Evolutionary conservation across 2,888 invertebrate species (phyloP).

Genomic region (Apocheima hispidaria): DNA sequence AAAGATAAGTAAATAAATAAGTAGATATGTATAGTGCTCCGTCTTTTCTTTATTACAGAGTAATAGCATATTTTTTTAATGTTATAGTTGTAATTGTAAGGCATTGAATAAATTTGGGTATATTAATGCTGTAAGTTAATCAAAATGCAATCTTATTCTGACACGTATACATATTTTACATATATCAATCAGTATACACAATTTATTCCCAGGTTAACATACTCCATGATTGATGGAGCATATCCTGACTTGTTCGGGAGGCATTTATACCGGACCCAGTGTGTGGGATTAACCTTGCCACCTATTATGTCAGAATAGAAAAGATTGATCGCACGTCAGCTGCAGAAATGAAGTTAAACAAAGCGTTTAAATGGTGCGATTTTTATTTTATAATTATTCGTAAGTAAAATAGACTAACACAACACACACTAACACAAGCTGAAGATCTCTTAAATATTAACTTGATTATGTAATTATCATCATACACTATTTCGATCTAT

Average conservation of each 20-base stretch:
- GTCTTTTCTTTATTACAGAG: not conserved
- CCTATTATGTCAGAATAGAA: constrained; percentile 61
- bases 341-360: constrained; percentile 23
- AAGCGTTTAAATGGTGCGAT: constrained; percentile 26
- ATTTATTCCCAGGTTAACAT: constrained; percentile 41
- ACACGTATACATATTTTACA: not conserved
- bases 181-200: constrained; percentile 21
- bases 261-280: constrained; percentile 41
- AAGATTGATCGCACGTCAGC: constrained; percentile 59
- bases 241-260: constrained; percentile 34
- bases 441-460: no score
- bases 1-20: not conserved
- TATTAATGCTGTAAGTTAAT: not conserved
- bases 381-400: no score
- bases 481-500: no score
- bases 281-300: constrained; percentile 63
- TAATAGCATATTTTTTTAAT: not conserved
- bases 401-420: no score
- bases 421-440: no score
- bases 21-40: not conserved
- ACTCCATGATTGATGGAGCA: constrained; percentile 42
- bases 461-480: no score
- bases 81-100: not conserved
- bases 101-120: not conserved
- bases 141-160: not conserved